Conservation (phyloP, 1,140 invertebrate species). For the Pseudomyrmex flavicornis region DNA sequence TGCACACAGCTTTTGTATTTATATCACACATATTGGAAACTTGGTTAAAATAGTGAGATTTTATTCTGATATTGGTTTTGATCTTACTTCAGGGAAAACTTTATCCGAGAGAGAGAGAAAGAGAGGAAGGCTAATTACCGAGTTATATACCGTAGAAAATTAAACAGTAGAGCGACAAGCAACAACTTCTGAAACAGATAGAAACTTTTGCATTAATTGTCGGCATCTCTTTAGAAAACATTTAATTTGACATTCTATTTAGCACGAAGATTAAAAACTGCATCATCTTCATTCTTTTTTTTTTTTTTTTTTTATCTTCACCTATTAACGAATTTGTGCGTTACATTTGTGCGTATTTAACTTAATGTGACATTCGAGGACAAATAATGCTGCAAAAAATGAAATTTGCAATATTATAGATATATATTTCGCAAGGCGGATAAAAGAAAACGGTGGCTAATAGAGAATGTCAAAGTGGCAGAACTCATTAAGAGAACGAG, state of each 20-base stretch:
- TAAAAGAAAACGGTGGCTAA: conserved; percentile 4
- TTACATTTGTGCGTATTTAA: not conserved
- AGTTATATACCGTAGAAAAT: conserved; percentile 12
- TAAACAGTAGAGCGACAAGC: not conserved
- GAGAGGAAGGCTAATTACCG: not conserved
- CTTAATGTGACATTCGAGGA: not conserved
- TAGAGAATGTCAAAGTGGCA: not conserved
- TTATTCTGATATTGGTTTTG: not conserved
- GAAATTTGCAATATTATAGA: not conserved
- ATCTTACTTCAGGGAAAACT: not conserved
- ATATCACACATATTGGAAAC: not conserved
- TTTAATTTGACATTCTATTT: conserved; percentile 19
- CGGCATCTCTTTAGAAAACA: not conserved
- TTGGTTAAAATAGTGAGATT: not conserved
- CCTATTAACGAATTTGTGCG: no score
- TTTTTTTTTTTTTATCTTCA: no score
- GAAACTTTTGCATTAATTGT: not conserved
- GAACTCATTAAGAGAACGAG: conserved; percentile 38
- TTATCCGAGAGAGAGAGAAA: not conserved
- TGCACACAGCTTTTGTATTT: no score
- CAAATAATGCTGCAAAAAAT: not conserved
- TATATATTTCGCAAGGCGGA: not conserved
- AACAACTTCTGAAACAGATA: conserved; percentile 6
- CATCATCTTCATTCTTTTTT: no score
- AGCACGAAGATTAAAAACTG: not conserved